Evolutionary conservation across 2,888 invertebrate genomes (phyloP).

Genomic region (Ophraella communa): DNA sequence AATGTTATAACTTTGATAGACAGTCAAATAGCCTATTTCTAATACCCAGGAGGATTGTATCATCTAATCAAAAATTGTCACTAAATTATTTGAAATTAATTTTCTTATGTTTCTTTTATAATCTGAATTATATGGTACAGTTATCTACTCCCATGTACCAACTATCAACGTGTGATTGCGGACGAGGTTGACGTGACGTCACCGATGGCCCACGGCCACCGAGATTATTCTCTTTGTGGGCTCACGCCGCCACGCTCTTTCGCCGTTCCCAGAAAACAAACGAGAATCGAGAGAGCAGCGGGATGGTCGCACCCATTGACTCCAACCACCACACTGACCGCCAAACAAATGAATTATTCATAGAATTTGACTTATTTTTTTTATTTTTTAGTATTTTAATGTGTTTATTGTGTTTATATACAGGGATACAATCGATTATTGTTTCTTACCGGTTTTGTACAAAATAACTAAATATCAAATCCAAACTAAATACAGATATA

Average conservation of each 20-base stretch:
- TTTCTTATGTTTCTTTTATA: not conserved
- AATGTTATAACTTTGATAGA: too few species aligned
- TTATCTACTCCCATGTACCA: not conserved
- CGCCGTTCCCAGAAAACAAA: conserved; percentile 35
- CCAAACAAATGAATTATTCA: conserved; percentile 38
- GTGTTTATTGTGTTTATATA: not conserved
- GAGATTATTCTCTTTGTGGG: conserved; percentile 12
- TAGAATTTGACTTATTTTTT: not conserved
- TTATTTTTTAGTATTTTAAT: not conserved
- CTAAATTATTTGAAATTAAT: too few species aligned
- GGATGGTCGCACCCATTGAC: conserved; percentile 44
- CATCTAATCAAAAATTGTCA: too few species aligned
- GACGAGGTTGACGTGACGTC: conserved; percentile 4
- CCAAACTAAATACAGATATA: too few species aligned
- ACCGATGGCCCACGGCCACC: conserved; percentile 8
- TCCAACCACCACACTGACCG: conserved; percentile 23
- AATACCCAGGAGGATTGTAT: too few species aligned
- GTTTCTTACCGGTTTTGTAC: too few species aligned
- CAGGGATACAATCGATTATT: too few species aligned
- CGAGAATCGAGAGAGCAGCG: conserved; percentile 4
- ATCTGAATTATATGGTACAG: not conserved
- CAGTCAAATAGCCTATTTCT: too few species aligned
- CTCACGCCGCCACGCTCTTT: conserved; percentile 29
- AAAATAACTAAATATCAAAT: too few species aligned
- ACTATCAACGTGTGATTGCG: conserved; percentile 10